Evolutionary conservation across 2,888 invertebrate species (phyloP), one percentile per base, ranked within the genome.

Genomic region (Meiosimyza platycephala): DNA sequence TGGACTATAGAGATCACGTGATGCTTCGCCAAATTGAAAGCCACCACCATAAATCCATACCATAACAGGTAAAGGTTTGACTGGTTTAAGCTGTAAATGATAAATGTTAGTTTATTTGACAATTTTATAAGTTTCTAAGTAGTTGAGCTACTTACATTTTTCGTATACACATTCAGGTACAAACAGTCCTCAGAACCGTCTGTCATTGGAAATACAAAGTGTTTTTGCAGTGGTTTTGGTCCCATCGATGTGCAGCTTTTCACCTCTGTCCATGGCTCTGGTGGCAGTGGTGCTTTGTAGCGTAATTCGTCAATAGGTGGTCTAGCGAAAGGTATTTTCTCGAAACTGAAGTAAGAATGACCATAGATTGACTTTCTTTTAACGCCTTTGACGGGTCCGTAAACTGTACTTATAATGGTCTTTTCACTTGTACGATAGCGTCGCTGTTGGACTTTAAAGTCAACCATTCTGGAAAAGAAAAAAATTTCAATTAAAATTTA

Each of bases 111-210:
- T 22, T 4, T 5, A 9, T 28, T 5, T 11, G 71, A 65, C 33
- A 11, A 13, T 1, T 47, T 7, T n/a, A 47, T 50, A 2, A 22
- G 4, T 50, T 50, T 2, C 1, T 9, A 4, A 28, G 28, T 28
- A 28, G 4, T 28, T 28, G 4, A 18, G 50, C 51, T 40, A 79
- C 83, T 80, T 67, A 87, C 87, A 80, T 85, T 83, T 78, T 86
- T 86, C 2, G 87, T 85, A 55, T 86, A 87, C 16, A 90, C 88
- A 82, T 89, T 90, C 11, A 90, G 82, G 79, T 88, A 88, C 3
- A 90, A 80, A 76, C 90, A 90, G 78, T 90, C 89, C 80, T 90
- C 90, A n/a, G 85, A 84, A 13, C 90, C 90, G 50, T 88, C 84
- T 16, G 86, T 83, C 81, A 86, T 85, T 73, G 87, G 82, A 73